Evolutionary conservation across 64 coral and sea anemone genomes (phyloP), one percentile per base, ranked within the genome.

Genomic region (Anthopleura sola): DNA sequence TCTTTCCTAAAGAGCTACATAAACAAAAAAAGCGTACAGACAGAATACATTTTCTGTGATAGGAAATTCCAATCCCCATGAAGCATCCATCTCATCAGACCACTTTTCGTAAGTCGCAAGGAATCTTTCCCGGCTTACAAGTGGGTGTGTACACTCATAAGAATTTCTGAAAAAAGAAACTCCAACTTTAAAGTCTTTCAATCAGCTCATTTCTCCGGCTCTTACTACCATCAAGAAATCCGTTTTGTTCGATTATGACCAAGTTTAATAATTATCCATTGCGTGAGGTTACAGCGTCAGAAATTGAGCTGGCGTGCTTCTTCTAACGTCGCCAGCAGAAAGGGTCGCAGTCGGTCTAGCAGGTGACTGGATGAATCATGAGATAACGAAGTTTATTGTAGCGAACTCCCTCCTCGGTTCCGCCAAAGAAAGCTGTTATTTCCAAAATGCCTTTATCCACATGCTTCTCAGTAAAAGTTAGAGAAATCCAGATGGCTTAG

Each of bases 281-380:
- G n/a, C 28, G 31, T 71, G 13, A 53, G 16, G 1, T 53, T 53
- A 17, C 66, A 71, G 66, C 66, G 66, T 15, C 29, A n/a, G 29
- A 71, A 71, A 15, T 31, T 16, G n/a, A 66, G 21, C 11, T 66
- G 23, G 60, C 60, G 24, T 66, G 60, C 24, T 66, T 66, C 24
- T 66, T 66, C 9, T 9, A 66, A 66, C n/a, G 60, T 66, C 60
- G 24, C 60, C 60, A 66, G 18, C 55, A 5, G 55, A 56, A 66
- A 66, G 60, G 26, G 4, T 44, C 40, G 40, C 40, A 32, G n/a
- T 34, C 29, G 3, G 26, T 32, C 29, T 14, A 10, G 28, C 66
- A 71, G 66, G 66, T 71, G 66, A 71, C 66, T 71, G 66, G 31
- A 71, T 71, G 60, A 66, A 64, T n/a, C n/a, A n/a, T 26, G 60